Percentiles rank a stretch among this genome's conserved stretches.
Conservation (phyloP, 2,797 vertebrate species). For the Lepus oiostolus region DNA sequence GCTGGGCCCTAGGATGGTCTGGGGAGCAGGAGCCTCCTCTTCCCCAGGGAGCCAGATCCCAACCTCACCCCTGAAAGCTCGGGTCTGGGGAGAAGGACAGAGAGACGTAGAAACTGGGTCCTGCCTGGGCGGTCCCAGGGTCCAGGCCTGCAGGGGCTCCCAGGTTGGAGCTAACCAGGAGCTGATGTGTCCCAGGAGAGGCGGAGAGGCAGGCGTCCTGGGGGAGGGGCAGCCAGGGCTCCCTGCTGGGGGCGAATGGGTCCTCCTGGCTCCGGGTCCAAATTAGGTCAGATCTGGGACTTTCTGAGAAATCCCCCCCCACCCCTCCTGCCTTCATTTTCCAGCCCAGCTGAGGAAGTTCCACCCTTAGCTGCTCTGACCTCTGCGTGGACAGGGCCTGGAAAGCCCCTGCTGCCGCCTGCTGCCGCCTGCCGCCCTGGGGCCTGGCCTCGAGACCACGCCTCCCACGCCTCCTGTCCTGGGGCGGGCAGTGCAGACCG, state of each 20-base stretch:
- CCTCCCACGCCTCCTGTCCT: neutral
- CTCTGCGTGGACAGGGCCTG: neutral
- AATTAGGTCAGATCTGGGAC: slow-evolving; percentile 81
- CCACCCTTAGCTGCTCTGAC: neutral
- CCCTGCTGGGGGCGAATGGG: slow-evolving; percentile 27
- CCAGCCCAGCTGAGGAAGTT: slow-evolving; percentile 12
- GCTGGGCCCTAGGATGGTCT: neutral
- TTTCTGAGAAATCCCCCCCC: slow-evolving; percentile 79
- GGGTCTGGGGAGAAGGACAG: neutral
- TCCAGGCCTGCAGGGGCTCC: neutral
- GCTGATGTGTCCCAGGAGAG: neutral
- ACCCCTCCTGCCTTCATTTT: slow-evolving; percentile 57
- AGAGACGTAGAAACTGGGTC: neutral
- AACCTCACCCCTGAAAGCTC: neutral
- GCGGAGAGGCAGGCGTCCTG: no score
- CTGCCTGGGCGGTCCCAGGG: neutral
- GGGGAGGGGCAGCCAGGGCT: neutral
- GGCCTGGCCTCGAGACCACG: no score
- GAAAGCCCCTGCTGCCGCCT: neutral
- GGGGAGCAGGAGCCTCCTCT: neutral
- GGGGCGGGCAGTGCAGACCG: neutral
- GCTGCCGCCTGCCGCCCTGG: no score
- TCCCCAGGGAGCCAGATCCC: neutral
- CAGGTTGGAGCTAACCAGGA: neutral
- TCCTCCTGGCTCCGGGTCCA: slow-evolving; percentile 68